phyloP scores from a whole-genome alignment of 2,888 invertebrate genomes.

The Labia minor region DNA sequence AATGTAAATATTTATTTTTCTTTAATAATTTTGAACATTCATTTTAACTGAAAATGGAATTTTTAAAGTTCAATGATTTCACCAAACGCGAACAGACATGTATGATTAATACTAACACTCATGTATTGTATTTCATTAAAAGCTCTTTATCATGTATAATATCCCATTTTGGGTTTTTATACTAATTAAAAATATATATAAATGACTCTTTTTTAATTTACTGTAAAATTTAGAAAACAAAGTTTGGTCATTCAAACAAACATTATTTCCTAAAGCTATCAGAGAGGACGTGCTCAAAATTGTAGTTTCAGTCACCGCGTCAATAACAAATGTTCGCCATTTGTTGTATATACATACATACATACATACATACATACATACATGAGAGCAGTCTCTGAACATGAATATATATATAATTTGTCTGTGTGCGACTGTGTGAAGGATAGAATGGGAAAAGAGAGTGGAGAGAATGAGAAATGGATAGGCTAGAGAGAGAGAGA shows the following conservation, averaged over 20 bases:
- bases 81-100: neutral
- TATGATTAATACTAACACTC: neutral
- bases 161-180: neutral
- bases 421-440: constrained; percentile 8
- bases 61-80: too few species aligned
- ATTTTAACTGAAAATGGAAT: too few species aligned
- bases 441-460: neutral
- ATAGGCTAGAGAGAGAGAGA: neutral
- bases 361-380: too few species aligned
- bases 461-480: neutral
- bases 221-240: neutral
- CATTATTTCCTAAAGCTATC: constrained; percentile 13
- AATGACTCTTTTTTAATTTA: neutral
- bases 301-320: constrained; percentile 1
- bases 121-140: neutral
- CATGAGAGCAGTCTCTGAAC: neutral
- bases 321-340: constrained; percentile 6
- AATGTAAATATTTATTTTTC: too few species aligned
- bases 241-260: neutral
- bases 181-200: constrained; percentile 1
- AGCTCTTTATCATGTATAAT: neutral
- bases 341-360: too few species aligned
- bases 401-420: neutral
- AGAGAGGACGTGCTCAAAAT: neutral
- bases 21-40: too few species aligned